Evolutionary conservation across 2,113 vertebrate species (phyloP), one percentile per base, ranked within the genome.

Genomic region (Sisor rabdophorus): DNA sequence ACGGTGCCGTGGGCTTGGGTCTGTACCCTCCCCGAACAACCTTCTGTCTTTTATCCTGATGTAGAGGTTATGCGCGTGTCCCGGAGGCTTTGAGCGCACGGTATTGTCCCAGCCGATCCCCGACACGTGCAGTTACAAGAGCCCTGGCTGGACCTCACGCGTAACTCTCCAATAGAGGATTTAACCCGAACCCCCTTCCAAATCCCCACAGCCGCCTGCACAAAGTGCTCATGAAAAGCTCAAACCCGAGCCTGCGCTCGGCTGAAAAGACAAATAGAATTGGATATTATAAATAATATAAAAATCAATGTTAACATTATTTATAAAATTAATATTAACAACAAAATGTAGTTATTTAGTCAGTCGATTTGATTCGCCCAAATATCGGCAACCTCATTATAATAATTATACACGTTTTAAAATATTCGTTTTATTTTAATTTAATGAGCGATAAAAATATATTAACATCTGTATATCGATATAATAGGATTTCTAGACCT

Each of bases 71-170:
- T 84, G 84, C 72, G 84, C 77, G 74, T 79, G 81, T 83, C 79
- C 75, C 75, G 1, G 55, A 75, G 82, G 78, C 83, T 83, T 80
- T 79, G 79, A 80, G 78, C 86, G 40, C 56, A 68, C 56, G 70
- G 71, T 80, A 82, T 85, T 86, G 79, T 83, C 52, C 73, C 54
- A 26, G 32, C 80, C 78, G 87, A 82, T 87, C 81, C 81, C 53
- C 83, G 88, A 90, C 89, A 90, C 75, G 84, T 87, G 85, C 82
- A 89, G 75, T 85, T 85, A 90, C 86, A 88, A 84, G 84, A 79
- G 64, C 60, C 56, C 80, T 85, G 86, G 82, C 78, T 71, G 76
- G 82, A 90, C 84, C 87, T 86, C 87, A 81, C 82, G 88, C 86
- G 80, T 84, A 83, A 84, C 76, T 87, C 84, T 84, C 86, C 86